Evolutionary conservation across 2,113 vertebrate genomes (phyloP), one percentile per base, ranked within the genome.

Genomic region (Dolichotis patagonum): DNA sequence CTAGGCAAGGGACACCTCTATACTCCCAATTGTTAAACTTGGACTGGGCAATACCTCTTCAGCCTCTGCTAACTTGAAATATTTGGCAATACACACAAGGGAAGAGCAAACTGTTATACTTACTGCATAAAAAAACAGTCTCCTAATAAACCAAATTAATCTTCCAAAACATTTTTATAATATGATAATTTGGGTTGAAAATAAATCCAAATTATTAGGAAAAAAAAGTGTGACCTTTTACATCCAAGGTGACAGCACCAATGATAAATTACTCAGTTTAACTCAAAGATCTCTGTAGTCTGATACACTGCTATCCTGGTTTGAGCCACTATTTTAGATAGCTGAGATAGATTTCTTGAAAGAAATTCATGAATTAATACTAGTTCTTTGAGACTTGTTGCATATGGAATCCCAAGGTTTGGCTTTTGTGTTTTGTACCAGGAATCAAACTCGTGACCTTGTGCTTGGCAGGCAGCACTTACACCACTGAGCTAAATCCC

Each of bases 131-230:
- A 95, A 89, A 54, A 32, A 46, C 46, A 71, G 22, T 38, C 88
- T 84, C 43, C 65, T 69, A 94, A 49, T 46, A 73, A 95, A 67
- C 7, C 43, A 77, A 54, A 67, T 67, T 87, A 65, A 85, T 46
- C 89, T 89, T 87, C 11, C 67, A 65, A 83, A 38, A 92, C 22
- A 71, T 38, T 86, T 90, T 95, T 85, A 4, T 87, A 89, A 75
- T 41, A 17, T 11, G 8, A 3, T 71, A 12, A 67, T 54, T 86
- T 73, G 52, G 24, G 28, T 86, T 77, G 58, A 92, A 52, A 52
- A 52, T 63, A 85, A 90, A 75, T 71, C 60, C 38, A n/a, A 77
- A n/a, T 69, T 52, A 38, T 81, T 81, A 81, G 75, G 11, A 30
- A 35, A 60, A 60, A 71, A 46, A 24, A 13, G 17, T 35, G 2